Evolutionary conservation across 2,888 invertebrate species (phyloP), one percentile per base, ranked within the genome.

Genomic region (Melipona bicolor): DNA sequence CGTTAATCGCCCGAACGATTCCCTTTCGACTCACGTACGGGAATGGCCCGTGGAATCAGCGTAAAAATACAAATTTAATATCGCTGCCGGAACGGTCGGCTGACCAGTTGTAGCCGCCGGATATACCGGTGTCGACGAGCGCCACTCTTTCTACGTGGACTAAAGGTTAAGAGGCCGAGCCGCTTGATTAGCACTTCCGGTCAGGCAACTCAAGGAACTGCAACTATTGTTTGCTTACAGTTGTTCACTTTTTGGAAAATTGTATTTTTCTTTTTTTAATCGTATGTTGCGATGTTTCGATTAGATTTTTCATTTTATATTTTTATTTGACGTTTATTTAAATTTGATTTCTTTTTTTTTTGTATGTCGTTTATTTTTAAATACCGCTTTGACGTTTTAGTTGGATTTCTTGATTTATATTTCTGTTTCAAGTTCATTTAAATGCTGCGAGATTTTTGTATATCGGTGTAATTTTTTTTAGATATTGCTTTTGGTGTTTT

Each of bases 41-140:
- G 74, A 89, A 89, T 89, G 88, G 89, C 95, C 95, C 95, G 95
- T 95, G 95, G 95, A 96, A 96, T 95, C 95, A 95, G 95, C 95
- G 95, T 95, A 95, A 95, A 96, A 95, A 95, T 96, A 96, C 95
- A 96, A 95, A 95, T 95, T 96, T 96, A 95, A 95, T 95, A 95
- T 95, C 95, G 88, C 86, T 87, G 82, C 61, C 59, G 79, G 87
- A 81, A 80, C 76, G 79, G 54, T 32, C 81, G 72, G 50, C 9
- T 79, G 85, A 77, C 88, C 79, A 69, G 78, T 77, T 27, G 65
- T 81, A 72, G 74, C 84, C 74, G 32, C 68, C 36, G 78, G 77
- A 72, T 73, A 69, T 56, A 84, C 69, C 77, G 61, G 68, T 84
- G 81, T 77, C 84, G 84, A 79, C 78, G n/a, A 73, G 75, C 67